Conservation (phyloP, 2,797 vertebrate species). For the Pyrrhura leucotis region DNA sequence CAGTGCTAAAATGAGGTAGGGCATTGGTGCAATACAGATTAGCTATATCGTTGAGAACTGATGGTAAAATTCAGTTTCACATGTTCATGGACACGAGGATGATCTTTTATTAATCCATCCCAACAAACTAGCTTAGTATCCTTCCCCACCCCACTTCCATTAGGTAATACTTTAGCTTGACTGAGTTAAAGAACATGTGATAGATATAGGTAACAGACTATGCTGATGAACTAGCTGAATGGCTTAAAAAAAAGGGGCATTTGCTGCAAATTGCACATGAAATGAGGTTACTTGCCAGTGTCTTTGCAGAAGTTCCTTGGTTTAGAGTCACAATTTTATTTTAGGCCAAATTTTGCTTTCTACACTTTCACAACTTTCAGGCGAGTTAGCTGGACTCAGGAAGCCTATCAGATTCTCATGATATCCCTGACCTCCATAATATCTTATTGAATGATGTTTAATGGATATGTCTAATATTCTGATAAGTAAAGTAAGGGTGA, state of each 20-base stretch:
- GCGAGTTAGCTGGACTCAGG: not conserved
- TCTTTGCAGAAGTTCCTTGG: not conserved
- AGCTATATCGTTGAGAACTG: not conserved
- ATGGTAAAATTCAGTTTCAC: not conserved
- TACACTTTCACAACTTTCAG: not conserved
- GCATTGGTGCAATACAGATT: constrained; percentile 31
- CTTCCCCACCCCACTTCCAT: not conserved
- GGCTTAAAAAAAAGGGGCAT: not conserved
- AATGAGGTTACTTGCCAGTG: not conserved
- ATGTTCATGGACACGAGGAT: not conserved
- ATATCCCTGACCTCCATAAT: not conserved
- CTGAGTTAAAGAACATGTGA: not conserved
- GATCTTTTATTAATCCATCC: not conserved
- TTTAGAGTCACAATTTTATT: not conserved
- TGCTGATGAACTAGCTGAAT: not conserved
- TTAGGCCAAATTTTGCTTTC: not conserved
- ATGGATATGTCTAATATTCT: not conserved
- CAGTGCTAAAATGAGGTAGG: constrained; percentile 37
- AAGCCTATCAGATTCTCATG: not conserved
- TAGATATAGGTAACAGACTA: not conserved
- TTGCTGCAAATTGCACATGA: not conserved
- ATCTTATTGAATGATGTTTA: not conserved
- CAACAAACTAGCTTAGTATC: not conserved
- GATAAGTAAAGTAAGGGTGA: not conserved
- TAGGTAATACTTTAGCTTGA: not conserved